phyloP scores from a whole-genome alignment of 2,113 vertebrate species.

The Chelonoidis abingdonii region DNA sequence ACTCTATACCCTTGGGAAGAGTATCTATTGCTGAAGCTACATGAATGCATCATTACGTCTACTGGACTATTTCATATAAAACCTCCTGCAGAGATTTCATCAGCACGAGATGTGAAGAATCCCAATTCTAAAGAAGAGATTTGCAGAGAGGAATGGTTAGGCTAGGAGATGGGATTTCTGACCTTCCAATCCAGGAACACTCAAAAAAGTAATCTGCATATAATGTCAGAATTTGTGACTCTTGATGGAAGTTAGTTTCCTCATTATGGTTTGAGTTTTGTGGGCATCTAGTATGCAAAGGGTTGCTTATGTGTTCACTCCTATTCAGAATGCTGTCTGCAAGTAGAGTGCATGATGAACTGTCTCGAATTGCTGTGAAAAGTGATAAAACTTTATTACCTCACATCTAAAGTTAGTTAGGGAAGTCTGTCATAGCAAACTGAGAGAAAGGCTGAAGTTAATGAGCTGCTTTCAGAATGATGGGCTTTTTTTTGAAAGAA shows the following conservation, averaged over 20 bases:
- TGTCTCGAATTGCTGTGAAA: constrained; percentile 56
- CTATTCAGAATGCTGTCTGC: constrained; percentile 45
- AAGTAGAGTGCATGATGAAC: constrained; percentile 52
- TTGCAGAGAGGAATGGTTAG: not conserved
- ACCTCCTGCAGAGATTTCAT: not conserved
- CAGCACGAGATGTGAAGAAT: fast-evolving
- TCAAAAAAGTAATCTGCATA: not conserved
- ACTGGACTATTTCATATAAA: not conserved
- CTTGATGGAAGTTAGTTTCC: not conserved
- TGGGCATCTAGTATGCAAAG: not conserved
- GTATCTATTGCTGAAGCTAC: not conserved
- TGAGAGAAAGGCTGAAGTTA: constrained; percentile 71
- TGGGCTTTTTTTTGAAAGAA: constrained; percentile 48
- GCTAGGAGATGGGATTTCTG: not conserved
- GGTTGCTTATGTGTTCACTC: not conserved
- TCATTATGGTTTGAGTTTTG: constrained; percentile 32
- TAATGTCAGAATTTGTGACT: not conserved
- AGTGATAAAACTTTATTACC: constrained; percentile 79
- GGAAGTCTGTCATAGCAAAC: constrained; percentile 65
- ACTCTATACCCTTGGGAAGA: not conserved
- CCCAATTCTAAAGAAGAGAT: not conserved
- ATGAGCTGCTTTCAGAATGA: constrained; percentile 73
- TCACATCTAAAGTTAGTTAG: constrained; percentile 66
- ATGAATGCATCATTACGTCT: not conserved
- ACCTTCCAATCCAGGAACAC: not conserved